These are phyloP conservation scores for Neuroterus valhalla DNA, from an alignment of 1,140 invertebrate species.

Conservation along the genomic window DNA sequence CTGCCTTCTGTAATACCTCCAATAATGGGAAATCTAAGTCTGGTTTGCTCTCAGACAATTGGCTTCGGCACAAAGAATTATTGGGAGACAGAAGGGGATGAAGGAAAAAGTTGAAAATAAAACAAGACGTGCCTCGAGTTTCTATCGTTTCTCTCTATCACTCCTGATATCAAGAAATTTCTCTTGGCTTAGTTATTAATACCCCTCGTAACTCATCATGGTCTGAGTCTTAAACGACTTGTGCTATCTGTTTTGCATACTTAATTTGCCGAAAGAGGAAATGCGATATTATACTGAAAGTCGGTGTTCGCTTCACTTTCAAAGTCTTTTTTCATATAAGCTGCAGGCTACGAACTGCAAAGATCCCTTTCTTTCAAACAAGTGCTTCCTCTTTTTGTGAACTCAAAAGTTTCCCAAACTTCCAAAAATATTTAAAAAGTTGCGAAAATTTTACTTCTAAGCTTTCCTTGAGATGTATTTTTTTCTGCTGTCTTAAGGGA, in stretches of 20 bases:
- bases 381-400: no score
- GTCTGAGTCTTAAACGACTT: slow-evolving; percentile 15
- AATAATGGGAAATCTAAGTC: slow-evolving; percentile 5
- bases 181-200: neutral
- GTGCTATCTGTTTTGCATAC: neutral
- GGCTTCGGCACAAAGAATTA: slow-evolving; percentile 5
- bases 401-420: no score
- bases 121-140: slow-evolving; percentile 20
- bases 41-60: slow-evolving; percentile 13
- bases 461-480: no score
- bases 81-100: neutral
- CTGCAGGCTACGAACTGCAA: neutral
- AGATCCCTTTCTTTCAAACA: no score
- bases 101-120: neutral
- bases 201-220: neutral
- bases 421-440: no score
- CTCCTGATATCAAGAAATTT: neutral
- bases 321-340: neutral
- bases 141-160: slow-evolving; percentile 3
- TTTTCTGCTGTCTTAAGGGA: no score
- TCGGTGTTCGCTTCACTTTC: neutral
- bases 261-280: slow-evolving; percentile 8
- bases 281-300: neutral
- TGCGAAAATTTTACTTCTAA: no score
- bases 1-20: slow-evolving; percentile 10